Evolutionary conservation across 1,140 invertebrate species (phyloP).

Genomic region (Aphis craccivora): DNA sequence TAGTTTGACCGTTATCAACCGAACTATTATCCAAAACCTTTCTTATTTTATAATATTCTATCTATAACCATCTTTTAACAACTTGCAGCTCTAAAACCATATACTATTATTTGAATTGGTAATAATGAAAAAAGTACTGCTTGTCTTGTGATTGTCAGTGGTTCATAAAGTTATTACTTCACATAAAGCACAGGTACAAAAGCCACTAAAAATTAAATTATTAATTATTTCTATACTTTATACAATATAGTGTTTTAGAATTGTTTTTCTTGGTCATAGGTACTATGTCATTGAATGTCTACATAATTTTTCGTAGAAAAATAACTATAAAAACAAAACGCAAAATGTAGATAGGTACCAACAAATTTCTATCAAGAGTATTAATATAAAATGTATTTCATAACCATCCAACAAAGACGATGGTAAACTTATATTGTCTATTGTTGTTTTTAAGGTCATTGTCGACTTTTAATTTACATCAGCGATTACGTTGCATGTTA

Average conservation of each 20-base stretch:
- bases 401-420: neutral
- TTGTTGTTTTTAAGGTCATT: slow-evolving; percentile 19
- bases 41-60: neutral
- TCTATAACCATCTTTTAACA: neutral
- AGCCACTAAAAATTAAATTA: neutral
- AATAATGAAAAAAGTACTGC: neutral
- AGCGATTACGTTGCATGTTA: neutral
- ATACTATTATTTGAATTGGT: neutral
- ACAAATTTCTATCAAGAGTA: neutral
- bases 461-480: neutral
- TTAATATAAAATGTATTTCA: neutral
- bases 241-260: neutral
- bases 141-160: neutral
- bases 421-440: neutral
- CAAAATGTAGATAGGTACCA: neutral
- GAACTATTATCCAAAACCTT: neutral
- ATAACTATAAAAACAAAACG: neutral
- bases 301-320: neutral
- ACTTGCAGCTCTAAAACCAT: neutral
- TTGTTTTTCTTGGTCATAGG: neutral
- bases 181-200: neutral
- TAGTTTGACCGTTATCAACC: neutral
- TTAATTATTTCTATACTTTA: neutral
- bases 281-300: neutral
- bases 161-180: neutral